These are phyloP conservation scores for Cyprinodon diabolis DNA, from an alignment of 2,797 vertebrate species.

Conservation along the genomic window DNA sequence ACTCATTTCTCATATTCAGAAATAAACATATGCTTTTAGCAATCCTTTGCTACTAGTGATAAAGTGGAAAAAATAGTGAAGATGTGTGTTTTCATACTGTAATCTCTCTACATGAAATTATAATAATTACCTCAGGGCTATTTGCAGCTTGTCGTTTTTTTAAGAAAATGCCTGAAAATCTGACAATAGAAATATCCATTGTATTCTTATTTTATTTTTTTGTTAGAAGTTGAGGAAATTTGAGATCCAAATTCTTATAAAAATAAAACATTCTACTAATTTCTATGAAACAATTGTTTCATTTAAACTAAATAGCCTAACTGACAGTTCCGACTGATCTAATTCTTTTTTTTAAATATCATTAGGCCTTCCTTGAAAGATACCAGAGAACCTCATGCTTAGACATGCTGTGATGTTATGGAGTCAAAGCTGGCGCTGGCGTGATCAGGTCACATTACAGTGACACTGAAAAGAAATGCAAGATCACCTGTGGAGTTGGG, in stretches of 20 bases:
- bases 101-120: background rate
- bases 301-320: background rate
- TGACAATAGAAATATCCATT: background rate
- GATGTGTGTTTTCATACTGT: conserved; percentile 2
- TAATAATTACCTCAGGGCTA: background rate
- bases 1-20: conserved; percentile 36
- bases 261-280: background rate
- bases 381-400: no score
- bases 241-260: background rate
- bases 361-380: background rate
- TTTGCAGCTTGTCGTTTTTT: background rate
- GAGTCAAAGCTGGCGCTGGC: no score
- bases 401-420: no score
- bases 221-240: background rate
- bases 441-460: no score
- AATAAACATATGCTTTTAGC: conserved; percentile 3
- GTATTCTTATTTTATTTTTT: background rate
- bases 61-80: background rate
- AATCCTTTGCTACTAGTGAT: conserved; percentile 1
- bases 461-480: background rate
- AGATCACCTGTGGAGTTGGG: background rate
- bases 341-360: background rate
- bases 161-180: background rate
- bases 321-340: no score
- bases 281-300: background rate